Conservation (phyloP, 1,140 invertebrate genomes). For the Zaprionus taronus region DNA sequence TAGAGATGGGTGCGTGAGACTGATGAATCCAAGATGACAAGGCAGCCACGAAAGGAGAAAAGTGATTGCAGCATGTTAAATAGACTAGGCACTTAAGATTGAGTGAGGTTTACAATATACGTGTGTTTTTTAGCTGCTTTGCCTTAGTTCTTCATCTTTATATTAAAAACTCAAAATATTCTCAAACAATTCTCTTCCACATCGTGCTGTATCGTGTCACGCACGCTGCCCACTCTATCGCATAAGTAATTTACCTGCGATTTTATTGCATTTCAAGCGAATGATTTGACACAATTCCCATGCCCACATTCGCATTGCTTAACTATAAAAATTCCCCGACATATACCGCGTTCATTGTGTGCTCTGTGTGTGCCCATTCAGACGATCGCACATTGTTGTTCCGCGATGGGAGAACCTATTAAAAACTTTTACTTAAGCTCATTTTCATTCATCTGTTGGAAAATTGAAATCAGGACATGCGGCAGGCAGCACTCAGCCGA, state of each 20-base stretch:
- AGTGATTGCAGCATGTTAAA: not conserved
- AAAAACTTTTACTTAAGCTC: constrained; percentile 31
- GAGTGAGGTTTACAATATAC: not conserved
- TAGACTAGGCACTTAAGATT: not conserved
- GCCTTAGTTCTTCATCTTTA: not conserved
- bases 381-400: constrained; percentile 12
- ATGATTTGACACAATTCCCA: constrained; percentile 25
- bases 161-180: not conserved
- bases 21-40: not conserved
- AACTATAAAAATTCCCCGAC: constrained; percentile 18
- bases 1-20: constrained; percentile 17
- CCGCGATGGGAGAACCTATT: constrained; percentile 15
- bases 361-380: not conserved
- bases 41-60: not conserved
- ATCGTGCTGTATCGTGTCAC: not conserved
- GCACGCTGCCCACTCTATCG: not conserved
- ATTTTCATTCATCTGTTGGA: constrained; percentile 36
- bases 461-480: constrained; percentile 40
- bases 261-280: constrained; percentile 27
- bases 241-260: constrained; percentile 13
- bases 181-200: not conserved
- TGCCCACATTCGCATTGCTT: not conserved
- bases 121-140: not conserved
- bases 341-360: constrained; percentile 9
- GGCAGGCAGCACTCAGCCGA: constrained; percentile 20